Base-by-base conservation (phyloP, 35 echinoderm and acorn worm genomes). In the Chiridota heheva region DNA sequence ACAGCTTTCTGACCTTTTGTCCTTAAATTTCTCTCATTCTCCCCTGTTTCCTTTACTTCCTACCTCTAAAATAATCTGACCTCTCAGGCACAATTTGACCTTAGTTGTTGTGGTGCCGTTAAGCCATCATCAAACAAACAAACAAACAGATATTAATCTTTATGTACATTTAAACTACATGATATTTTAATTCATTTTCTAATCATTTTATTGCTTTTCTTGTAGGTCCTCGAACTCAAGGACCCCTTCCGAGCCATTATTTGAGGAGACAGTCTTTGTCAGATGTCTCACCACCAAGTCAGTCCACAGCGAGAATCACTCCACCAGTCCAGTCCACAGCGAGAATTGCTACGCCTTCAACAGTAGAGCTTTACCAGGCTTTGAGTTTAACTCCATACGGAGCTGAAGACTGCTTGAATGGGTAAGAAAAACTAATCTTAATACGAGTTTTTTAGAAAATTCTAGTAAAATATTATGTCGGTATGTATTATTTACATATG, bases 301-400 rank as follows among this genome's bases (percentile, higher is more conserved):
- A 69, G 0, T 63, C 66, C 53, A 72, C 32, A 90, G 83, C 35
- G 82, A 86, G 34, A 72, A 36, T 43, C 40, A 60, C 48, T 42
- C 77, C 83, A 62, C 62, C 86, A 17, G 77, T 58, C 30, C 57
- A 69, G 0, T 63, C 66, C 53, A 72, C 32, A 90, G 83, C 35
- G 82, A 86, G 34, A 72, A 36, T 43, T 41, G 65, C 48, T 27
- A 96, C 92, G 10, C 92, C 92, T 8, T 89, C 92, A 17, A 96
- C 92, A 12, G 86, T 90, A 43, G 92, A 96, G 73, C 70, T 96
- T 2, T 96, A 96, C 67, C 35, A 82, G 22, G 91, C 91, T 33
- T 68, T 95, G 39, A 89, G 90, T 25, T 65, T 96, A 27, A 58
- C 86, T 25, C 88, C 92, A 4, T 87, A 90, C 26, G 82, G 76